phyloP scores from a whole-genome alignment of 92 coral and sea anemone species.

The Hydrozoanthus gracilis region DNA sequence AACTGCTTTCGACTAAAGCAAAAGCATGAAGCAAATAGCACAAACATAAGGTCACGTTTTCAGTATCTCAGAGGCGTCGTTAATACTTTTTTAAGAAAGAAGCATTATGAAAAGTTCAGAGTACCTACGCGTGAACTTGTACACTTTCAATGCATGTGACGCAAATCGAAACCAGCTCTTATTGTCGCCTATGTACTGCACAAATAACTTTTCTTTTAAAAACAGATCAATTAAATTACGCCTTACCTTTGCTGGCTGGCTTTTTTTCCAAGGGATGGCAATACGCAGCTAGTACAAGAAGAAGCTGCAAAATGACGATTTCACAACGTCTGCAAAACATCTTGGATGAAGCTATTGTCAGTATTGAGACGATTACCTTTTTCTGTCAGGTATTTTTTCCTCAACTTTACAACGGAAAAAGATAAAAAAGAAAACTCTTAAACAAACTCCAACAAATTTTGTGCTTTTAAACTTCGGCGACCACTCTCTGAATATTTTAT shows the following conservation, averaged over 20 bases:
- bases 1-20: too few relatives aligned
- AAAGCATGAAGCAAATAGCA: too few relatives aligned
- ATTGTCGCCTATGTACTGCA: not conserved
- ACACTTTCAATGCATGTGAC: not conserved
- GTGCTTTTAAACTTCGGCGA: not conserved
- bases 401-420: not conserved
- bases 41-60: too few relatives aligned
- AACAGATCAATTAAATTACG: not conserved
- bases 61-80: too few relatives aligned
- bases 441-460: not conserved
- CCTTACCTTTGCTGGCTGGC: not conserved
- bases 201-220: not conserved
- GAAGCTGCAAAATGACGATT: conserved; percentile 10
- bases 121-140: too few relatives aligned
- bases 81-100: too few relatives aligned
- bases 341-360: not conserved
- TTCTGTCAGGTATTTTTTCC: not conserved
- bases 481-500: not conserved
- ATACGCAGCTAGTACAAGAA: not conserved
- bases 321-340: not conserved
- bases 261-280: not conserved
- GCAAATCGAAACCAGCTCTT: not conserved
- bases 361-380: not conserved
- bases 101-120: too few relatives aligned
- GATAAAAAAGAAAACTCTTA: not conserved